Conservation (phyloP, 2,113 vertebrate species). For the Hemichromis elongatus region DNA sequence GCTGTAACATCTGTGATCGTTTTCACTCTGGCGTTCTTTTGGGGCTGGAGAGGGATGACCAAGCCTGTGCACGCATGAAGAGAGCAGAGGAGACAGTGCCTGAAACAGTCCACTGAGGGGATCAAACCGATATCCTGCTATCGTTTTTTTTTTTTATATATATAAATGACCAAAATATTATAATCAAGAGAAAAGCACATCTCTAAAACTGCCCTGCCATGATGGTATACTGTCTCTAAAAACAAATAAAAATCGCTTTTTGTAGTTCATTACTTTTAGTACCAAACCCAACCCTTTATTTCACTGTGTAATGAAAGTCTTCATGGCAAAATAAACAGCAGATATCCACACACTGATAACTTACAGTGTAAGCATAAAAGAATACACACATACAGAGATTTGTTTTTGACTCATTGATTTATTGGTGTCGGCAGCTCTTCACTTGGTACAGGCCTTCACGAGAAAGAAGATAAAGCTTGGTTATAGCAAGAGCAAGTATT, state of each 20-base stretch:
- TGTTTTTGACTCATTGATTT: not conserved
- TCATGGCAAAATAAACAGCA: not conserved
- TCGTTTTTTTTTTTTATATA: no score
- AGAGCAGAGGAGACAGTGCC: fast-evolving
- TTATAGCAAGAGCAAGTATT: fast-evolving
- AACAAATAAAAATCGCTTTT: not conserved
- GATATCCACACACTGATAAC: not conserved
- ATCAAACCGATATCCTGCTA: no score
- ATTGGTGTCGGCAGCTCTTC: not conserved
- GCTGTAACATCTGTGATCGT: not conserved
- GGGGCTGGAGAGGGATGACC: not conserved
- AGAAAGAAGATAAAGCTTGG: not conserved
- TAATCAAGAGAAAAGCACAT: not conserved
- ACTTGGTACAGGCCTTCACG: fast-evolving
- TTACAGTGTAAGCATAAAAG: not conserved
- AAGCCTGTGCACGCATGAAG: not conserved
- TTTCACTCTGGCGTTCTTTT: not conserved
- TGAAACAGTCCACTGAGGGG: not conserved
- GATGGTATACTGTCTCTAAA: not conserved
- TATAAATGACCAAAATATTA: not conserved
- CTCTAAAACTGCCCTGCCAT: not conserved
- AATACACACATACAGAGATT: fast-evolving
- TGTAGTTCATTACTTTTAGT: not conserved
- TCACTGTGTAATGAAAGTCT: not conserved
- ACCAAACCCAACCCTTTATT: not conserved